Evolutionary conservation across 1,140 invertebrate species (phyloP).

Genomic region (Leptinotarsa undecemlineata): DNA sequence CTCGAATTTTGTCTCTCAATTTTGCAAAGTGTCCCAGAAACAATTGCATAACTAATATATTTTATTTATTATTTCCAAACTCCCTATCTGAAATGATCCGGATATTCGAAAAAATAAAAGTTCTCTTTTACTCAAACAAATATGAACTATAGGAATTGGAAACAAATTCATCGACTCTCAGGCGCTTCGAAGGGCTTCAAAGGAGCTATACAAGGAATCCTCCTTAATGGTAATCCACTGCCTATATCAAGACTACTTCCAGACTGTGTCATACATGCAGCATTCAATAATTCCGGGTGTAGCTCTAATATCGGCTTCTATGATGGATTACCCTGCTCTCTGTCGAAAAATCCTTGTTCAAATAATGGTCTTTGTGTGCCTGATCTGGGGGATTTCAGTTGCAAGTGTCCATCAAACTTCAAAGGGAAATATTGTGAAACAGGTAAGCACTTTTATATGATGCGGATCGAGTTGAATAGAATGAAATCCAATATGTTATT

Average conservation of each 20-base stretch:
- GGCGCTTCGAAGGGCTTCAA: slow-evolving; percentile 75
- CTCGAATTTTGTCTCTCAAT: too few relatives aligned
- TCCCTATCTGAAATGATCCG: too few relatives aligned
- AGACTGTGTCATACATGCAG: slow-evolving; percentile 44
- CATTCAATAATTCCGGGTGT: slow-evolving; percentile 45
- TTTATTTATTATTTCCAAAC: too few relatives aligned
- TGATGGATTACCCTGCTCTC: slow-evolving; percentile 71
- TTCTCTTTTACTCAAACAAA: too few relatives aligned
- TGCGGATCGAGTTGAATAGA: background rate
- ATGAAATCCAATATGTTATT: background rate
- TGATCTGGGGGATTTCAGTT: slow-evolving; percentile 70
- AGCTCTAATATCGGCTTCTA: slow-evolving; percentile 59
- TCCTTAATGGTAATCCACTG: slow-evolving; percentile 75
- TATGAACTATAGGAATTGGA: slow-evolving; percentile 62
- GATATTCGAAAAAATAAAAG: too few relatives aligned
- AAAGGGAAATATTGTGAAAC: slow-evolving; percentile 75
- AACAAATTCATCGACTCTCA: slow-evolving; percentile 72
- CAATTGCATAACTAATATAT: too few relatives aligned
- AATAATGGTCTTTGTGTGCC: slow-evolving; percentile 79
- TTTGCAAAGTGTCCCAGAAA: too few relatives aligned
- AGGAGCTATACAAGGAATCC: slow-evolving; percentile 83
- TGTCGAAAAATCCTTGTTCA: slow-evolving; percentile 67
- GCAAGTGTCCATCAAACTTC: slow-evolving; percentile 69
- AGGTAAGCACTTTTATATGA: slow-evolving; percentile 58
- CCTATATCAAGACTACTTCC: slow-evolving; percentile 57